Percentiles rank a stretch among this genome's conserved stretches.
Evolutionary conservation across 2,888 invertebrate genomes (phyloP).

Genomic region (Cancer borealis): DNA sequence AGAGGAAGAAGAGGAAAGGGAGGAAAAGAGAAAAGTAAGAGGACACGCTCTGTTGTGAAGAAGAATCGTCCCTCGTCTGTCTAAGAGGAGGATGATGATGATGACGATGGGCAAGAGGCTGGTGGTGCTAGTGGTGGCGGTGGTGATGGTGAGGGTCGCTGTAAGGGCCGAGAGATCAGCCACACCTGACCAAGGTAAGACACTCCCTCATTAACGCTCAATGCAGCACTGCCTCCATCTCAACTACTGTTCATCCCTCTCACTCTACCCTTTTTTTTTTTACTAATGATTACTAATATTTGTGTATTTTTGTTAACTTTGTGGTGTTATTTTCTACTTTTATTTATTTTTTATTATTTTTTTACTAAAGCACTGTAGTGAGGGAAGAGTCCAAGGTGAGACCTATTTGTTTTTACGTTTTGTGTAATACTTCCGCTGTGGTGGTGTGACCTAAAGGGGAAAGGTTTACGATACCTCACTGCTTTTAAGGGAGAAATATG

Average conservation of each 20-base stretch:
- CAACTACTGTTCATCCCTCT: no score
- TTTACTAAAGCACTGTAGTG: background rate
- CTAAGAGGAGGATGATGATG: background rate
- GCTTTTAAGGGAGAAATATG: background rate
- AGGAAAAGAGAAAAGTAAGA: background rate
- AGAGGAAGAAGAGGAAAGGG: background rate
- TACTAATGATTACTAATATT: no score
- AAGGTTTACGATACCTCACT: background rate
- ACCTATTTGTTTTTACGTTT: background rate
- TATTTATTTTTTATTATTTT: no score
- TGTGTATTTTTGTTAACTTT: no score
- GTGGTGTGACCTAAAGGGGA: background rate
- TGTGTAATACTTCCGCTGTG: background rate
- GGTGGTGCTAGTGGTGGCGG: background rate
- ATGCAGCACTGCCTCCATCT: no score
- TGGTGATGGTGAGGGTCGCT: background rate
- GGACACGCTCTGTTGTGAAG: background rate
- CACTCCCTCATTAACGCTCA: background rate
- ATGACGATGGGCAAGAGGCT: background rate
- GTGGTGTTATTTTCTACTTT: no score
- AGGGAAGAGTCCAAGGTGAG: background rate
- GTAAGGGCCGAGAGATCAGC: background rate
- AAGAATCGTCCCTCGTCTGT: background rate
- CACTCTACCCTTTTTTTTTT: no score
- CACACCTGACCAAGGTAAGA: conserved; percentile 23